Evolutionary conservation across 2,113 vertebrate species (phyloP).

Genomic region (Pardalotus punctatus): DNA sequence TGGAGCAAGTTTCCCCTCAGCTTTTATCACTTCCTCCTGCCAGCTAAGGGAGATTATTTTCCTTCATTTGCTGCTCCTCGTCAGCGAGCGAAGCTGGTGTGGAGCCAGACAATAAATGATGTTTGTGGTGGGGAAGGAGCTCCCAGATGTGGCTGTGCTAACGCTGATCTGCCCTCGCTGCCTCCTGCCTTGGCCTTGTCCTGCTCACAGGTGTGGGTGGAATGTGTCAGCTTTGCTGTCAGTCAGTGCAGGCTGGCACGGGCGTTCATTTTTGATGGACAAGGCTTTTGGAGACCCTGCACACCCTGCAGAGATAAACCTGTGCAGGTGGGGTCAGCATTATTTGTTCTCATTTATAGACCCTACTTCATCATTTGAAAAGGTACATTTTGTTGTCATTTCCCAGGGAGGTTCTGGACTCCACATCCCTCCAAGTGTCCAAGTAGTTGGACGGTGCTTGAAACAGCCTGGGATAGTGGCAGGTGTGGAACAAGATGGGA

Average conservation of each 20-base stretch:
- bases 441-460: background rate
- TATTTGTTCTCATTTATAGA: background rate
- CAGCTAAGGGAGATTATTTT: background rate
- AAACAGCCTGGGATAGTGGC: background rate
- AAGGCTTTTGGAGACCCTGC: background rate
- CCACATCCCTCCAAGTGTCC: background rate
- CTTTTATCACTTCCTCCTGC: slow-evolving; percentile 36
- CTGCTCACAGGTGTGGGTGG: background rate
- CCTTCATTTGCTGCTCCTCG: background rate
- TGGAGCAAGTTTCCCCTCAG: background rate
- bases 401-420: background rate
- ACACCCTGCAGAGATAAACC: background rate
- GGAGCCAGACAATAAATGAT: background rate
- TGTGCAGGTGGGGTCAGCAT: background rate
- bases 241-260: background rate
- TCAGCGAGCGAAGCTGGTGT: background rate
- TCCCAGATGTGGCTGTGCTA: background rate
- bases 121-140: background rate
- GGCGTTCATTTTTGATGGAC: fast-evolving
- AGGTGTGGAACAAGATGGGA: background rate
- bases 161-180: background rate
- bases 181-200: background rate
- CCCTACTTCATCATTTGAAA: background rate
- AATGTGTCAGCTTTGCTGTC: background rate
- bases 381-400: background rate